Conservation (phyloP, 2,888 invertebrate species). For the Sesia bembeciformis region DNA sequence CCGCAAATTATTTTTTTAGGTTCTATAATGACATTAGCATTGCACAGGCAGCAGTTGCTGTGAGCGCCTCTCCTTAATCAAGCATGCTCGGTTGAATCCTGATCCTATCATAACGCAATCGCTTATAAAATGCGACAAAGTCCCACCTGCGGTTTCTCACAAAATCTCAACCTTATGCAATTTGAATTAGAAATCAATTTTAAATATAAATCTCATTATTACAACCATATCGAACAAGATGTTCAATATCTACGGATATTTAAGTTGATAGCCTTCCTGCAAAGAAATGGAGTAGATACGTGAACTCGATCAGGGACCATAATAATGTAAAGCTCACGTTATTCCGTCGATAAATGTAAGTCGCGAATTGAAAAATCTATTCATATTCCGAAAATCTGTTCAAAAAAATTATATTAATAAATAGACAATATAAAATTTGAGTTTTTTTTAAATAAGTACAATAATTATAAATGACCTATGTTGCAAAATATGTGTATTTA, state of each 20-base stretch:
- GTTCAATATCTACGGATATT: slow-evolving; percentile 60
- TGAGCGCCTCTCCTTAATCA: slow-evolving; percentile 37
- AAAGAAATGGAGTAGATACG: slow-evolving; percentile 64
- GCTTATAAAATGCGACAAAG: slow-evolving; percentile 13
- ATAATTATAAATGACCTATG: no score
- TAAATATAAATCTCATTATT: background rate
- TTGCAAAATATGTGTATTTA: no score
- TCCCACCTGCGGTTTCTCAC: slow-evolving; percentile 20
- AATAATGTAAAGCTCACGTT: slow-evolving; percentile 52
- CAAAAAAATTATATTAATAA: no score
- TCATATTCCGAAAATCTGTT: no score
- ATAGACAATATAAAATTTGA: no score
- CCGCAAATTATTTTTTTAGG: no score
- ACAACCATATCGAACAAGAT: background rate
- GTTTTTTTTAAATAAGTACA: no score
- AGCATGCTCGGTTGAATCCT: slow-evolving; percentile 58
- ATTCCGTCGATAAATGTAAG: slow-evolving; percentile 18
- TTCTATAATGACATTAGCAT: slow-evolving; percentile 56
- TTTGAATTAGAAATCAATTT: slow-evolving; percentile 11
- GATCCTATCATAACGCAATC: slow-evolving; percentile 74
- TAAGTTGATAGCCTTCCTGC: slow-evolving; percentile 65
- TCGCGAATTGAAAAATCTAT: no score
- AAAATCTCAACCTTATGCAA: slow-evolving; percentile 29
- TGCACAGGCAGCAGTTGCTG: slow-evolving; percentile 38
- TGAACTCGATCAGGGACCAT: slow-evolving; percentile 61